phyloP scores from a whole-genome alignment of 2,113 vertebrate species.

The Sander lucioperca region DNA sequence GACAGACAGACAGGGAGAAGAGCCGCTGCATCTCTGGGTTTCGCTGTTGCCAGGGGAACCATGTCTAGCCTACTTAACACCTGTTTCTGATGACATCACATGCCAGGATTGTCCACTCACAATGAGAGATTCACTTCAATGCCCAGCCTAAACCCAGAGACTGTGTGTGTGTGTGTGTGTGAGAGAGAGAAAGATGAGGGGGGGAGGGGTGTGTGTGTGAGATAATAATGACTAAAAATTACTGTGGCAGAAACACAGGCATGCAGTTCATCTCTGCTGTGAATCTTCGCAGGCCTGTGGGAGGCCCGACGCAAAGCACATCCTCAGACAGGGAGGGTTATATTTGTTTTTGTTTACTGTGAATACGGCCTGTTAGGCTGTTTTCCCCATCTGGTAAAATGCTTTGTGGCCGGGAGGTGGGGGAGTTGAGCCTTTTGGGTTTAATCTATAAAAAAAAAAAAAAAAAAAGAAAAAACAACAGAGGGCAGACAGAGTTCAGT shows the following conservation, averaged over 20 bases:
- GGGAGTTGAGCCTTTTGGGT: conserved; percentile 63
- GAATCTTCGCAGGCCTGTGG: conserved; percentile 10
- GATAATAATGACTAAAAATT: conserved; percentile 37
- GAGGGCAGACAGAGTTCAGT: conserved; percentile 78
- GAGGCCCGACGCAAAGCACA: not conserved
- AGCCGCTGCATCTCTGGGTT: conserved; percentile 60
- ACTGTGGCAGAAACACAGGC: conserved; percentile 49
- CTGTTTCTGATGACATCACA: conserved; percentile 74
- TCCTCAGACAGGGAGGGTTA: conserved; percentile 12
- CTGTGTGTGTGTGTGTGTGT: conserved; percentile 12
- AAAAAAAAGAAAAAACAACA: conserved; percentile 30
- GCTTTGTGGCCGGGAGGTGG: conserved; percentile 53
- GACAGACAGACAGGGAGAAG: conserved; percentile 40
- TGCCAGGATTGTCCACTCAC: conserved; percentile 62
- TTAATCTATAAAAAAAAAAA: conserved; percentile 58
- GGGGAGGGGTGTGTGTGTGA: not conserved
- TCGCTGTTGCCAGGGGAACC: conserved; percentile 79
- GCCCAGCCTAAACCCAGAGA: conserved; percentile 21
- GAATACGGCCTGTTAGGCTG: conserved; percentile 34
- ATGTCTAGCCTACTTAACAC: conserved; percentile 70
- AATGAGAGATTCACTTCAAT: conserved; percentile 34
- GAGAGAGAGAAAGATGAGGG: not conserved
- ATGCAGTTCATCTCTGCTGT: conserved; percentile 19
- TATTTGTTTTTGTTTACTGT: conserved; percentile 50
- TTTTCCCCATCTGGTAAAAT: conserved; percentile 41